Evolutionary conservation across 2,797 vertebrate genomes (phyloP).

Genomic region (Eremophila alpestris): DNA sequence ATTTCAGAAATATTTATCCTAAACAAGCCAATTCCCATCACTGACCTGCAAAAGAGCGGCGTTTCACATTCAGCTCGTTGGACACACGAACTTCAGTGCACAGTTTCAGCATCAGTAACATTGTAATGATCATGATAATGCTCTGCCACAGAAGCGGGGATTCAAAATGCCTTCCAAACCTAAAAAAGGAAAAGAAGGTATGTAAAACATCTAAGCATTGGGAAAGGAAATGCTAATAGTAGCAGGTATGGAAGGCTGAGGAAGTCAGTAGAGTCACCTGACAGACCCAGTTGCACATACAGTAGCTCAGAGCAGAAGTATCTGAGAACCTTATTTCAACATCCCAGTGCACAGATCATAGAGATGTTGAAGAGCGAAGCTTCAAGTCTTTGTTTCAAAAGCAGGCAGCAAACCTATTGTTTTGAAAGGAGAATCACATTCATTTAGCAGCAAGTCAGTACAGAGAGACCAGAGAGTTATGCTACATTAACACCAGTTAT

Average conservation of each 20-base stretch:
- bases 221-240: not conserved
- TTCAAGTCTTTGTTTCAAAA: not conserved
- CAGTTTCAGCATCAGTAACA: constrained; percentile 94
- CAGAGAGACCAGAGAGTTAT: not conserved
- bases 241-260: not conserved
- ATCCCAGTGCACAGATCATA: not conserved
- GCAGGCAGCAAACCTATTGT: not conserved
- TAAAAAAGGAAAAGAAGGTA: constrained; percentile 32
- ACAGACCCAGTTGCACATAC: not conserved
- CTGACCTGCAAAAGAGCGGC: constrained; percentile 92
- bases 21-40: not conserved
- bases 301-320: not conserved
- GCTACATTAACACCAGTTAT: not conserved
- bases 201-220: not conserved
- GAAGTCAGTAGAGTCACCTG: not conserved
- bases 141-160: constrained; percentile 93
- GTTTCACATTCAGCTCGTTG: constrained; percentile 85
- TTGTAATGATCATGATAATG: constrained; percentile 93
- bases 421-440: not conserved
- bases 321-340: not conserved
- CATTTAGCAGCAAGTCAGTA: not conserved
- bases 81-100: constrained; percentile 90
- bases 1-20: not conserved
- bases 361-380: not conserved
- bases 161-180: constrained; percentile 93